phyloP scores from a whole-genome alignment of 2,888 invertebrate genomes.

The Lasius platythorax region DNA sequence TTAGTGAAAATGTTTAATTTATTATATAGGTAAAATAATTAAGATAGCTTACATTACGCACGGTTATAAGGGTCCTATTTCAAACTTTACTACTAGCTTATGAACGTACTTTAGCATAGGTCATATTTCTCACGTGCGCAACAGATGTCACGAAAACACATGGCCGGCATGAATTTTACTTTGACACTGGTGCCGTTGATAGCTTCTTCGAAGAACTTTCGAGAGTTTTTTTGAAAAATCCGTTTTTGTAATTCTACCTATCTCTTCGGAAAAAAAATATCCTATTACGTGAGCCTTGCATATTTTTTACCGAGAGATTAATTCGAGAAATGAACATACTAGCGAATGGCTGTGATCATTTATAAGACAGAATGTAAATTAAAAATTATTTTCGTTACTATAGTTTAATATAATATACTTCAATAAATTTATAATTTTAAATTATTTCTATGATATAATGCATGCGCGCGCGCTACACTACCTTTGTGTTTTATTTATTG shows the following conservation, averaged over 20 bases:
- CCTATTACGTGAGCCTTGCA: background rate
- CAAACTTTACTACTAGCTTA: background rate
- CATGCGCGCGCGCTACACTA: background rate
- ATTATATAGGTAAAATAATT: background rate
- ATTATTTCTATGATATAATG: background rate
- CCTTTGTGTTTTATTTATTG: background rate
- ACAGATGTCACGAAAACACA: constrained; percentile 77
- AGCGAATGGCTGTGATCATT: background rate
- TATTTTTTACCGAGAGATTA: background rate
- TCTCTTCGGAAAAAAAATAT: background rate
- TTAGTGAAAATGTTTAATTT: constrained; percentile 5
- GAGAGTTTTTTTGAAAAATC: background rate
- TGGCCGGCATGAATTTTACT: constrained; percentile 63
- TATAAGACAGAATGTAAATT: background rate
- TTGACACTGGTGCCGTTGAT: background rate
- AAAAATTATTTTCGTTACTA: background rate
- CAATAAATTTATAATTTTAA: background rate
- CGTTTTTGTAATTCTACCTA: background rate
- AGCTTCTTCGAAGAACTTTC: background rate
- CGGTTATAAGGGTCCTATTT: background rate
- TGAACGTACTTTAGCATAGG: constrained; percentile 30
- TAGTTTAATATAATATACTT: background rate
- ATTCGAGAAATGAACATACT: too few species aligned
- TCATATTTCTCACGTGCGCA: constrained; percentile 79
- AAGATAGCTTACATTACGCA: background rate